Conservation (phyloP, 53 echinoderm and acorn worm genomes). For the Holothuria leucospilota region DNA sequence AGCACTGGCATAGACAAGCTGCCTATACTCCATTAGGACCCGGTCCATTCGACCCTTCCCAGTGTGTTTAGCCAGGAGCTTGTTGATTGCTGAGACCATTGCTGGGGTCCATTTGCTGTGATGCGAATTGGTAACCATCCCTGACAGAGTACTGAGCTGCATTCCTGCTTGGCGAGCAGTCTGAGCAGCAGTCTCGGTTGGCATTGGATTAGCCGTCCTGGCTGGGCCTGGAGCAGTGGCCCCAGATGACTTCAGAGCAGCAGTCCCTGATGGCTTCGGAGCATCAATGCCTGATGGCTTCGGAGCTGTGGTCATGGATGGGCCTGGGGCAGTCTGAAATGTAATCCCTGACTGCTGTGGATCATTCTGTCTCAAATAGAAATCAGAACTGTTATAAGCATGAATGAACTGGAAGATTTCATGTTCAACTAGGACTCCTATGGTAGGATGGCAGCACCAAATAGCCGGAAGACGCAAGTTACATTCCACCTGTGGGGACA, state of each 20-base stretch:
- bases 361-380: too few relatives aligned
- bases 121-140: conserved; percentile 23
- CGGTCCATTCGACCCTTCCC: not conserved
- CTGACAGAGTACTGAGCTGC: not conserved
- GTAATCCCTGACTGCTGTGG: too few relatives aligned
- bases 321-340: too few relatives aligned
- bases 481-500: too few relatives aligned
- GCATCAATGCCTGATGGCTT: not conserved
- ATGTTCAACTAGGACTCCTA: too few relatives aligned
- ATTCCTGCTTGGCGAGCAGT: too few relatives aligned
- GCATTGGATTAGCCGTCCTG: too few relatives aligned
- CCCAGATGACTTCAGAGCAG: not conserved
- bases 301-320: not conserved
- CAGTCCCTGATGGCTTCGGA: not conserved
- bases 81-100: conserved; percentile 1
- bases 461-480: too few relatives aligned
- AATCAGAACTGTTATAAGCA: too few relatives aligned
- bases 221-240: not conserved
- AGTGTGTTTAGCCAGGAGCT: not conserved
- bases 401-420: too few relatives aligned
- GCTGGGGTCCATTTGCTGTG: not conserved
- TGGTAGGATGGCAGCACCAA: too few relatives aligned
- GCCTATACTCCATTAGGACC: not conserved
- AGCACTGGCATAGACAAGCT: conserved; percentile 1
- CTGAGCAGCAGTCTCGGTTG: too few relatives aligned